These are phyloP conservation scores for Montipora efflorescens DNA, from an alignment of 64 coral and sea anemone genomes.

Conservation along the genomic window DNA sequence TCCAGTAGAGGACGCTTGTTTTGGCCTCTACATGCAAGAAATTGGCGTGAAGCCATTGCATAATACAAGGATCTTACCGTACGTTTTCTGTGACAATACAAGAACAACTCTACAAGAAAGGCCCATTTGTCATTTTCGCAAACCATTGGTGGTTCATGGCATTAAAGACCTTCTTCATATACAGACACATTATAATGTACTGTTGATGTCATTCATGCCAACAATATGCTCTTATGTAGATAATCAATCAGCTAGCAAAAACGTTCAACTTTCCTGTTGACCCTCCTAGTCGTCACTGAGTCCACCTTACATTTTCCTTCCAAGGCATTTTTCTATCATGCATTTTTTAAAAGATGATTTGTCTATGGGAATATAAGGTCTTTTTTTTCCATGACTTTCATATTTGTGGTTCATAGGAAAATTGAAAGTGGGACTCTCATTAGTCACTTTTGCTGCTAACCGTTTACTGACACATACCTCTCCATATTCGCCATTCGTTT, in stretches of 20 bases:
- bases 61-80: conserved; percentile 45
- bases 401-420: too few relatives aligned
- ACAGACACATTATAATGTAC: conserved; percentile 64
- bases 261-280: conserved; percentile 19
- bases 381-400: too few relatives aligned
- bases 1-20: conserved; percentile 71
- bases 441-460: too few relatives aligned
- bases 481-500: too few relatives aligned
- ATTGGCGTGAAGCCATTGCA: conserved; percentile 34
- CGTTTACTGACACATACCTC: too few relatives aligned
- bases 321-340: too few relatives aligned
- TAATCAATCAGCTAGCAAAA: conserved; percentile 15
- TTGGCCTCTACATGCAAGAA: conserved; percentile 53
- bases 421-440: too few relatives aligned
- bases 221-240: conserved; percentile 53
- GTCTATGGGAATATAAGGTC: too few relatives aligned
- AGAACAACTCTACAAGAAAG: conserved; percentile 27
- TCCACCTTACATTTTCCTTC: too few relatives aligned
- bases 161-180: conserved; percentile 53
- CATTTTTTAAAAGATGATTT: too few relatives aligned
- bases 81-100: conserved; percentile 26
- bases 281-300: background rate
- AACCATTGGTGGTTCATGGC: conserved; percentile 59
- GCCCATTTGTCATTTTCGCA: conserved; percentile 63
- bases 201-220: conserved; percentile 68